A percentile compares a stretch with the other conserved stretches of the same genome.
These are phyloP conservation scores for Girardia tigrina DNA, from an alignment of 2,888 invertebrate species.

Conservation along the genomic window DNA sequence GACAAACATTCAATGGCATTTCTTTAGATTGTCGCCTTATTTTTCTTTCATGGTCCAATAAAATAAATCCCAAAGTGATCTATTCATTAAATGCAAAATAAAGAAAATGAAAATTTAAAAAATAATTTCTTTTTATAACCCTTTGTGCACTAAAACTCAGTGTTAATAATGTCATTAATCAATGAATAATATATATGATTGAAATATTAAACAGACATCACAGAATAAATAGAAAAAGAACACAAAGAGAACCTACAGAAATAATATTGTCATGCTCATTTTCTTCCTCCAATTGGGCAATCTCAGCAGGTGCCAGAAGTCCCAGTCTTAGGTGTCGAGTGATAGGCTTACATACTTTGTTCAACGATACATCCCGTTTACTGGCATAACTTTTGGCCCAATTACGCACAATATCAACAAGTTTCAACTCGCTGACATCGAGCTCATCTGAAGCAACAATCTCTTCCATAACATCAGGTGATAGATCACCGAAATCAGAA, in stretches of 20 bases:
- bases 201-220: no score
- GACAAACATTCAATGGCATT: no score
- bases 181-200: no score
- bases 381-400: not conserved
- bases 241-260: slow-evolving; percentile 44
- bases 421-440: not conserved
- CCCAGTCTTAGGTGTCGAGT: slow-evolving; percentile 42
- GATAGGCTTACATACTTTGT: slow-evolving; percentile 38
- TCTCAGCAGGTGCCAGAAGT: slow-evolving; percentile 43
- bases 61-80: no score
- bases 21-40: no score
- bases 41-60: no score
- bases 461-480: not conserved
- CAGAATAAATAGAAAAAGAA: no score
- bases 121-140: no score
- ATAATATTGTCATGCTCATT: slow-evolving; percentile 44
- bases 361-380: not conserved
- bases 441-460: not conserved
- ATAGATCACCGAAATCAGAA: not conserved
- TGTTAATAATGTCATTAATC: no score
- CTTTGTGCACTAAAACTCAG: no score
- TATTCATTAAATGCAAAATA: no score
- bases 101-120: no score
- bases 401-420: not conserved
- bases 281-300: slow-evolving; percentile 43